Percentiles rank a stretch among this genome's conserved stretches.
Conservation (phyloP, 2,113 vertebrate species). For the Tenebrosternarchus preto region DNA sequence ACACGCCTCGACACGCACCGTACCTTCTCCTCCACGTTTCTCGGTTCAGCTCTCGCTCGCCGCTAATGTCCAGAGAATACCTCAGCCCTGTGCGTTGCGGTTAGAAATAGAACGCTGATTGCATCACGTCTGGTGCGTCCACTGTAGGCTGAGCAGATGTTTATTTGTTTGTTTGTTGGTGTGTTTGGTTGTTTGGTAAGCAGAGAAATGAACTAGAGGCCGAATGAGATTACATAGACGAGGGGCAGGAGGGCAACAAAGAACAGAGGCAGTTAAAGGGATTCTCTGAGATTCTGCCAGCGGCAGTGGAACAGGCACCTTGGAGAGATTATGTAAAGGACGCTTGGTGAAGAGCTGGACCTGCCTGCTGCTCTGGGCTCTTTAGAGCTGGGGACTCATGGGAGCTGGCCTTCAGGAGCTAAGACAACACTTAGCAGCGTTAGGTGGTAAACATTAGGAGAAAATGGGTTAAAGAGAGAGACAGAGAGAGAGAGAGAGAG, state of each 20-base stretch:
- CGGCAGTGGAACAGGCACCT: neutral
- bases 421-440: neutral
- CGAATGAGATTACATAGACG: neutral
- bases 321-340: neutral
- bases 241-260: neutral
- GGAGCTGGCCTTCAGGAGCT: neutral
- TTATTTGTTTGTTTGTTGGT: no score
- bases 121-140: neutral
- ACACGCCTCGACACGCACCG: neutral
- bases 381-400: neutral
- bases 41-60: neutral
- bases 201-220: neutral
- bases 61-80: neutral
- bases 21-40: neutral
- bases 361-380: neutral
- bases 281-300: neutral
- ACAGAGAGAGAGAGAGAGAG: neutral
- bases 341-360: neutral
- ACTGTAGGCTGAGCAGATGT: neutral
- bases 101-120: constrained; percentile 16
- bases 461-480: constrained; percentile 12
- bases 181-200: neutral
- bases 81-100: neutral
- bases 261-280: neutral
- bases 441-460: constrained; percentile 29